Conservation (phyloP, 2,888 invertebrate species). For the Cryptus viduatorius region DNA sequence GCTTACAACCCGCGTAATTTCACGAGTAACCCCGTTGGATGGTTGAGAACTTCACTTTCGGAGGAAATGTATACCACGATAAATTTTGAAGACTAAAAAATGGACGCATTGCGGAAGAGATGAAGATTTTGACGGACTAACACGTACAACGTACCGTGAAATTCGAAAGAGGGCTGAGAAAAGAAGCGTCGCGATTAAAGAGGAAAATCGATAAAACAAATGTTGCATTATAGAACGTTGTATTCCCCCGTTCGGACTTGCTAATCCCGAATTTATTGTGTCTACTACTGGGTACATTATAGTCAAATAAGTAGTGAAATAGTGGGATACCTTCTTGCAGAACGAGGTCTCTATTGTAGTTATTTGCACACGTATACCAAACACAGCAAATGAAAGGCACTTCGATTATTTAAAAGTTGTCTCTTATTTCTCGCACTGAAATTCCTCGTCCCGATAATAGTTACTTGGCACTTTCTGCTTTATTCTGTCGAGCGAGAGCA, state of each 20-base stretch:
- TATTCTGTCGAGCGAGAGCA: neutral
- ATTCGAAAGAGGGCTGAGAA: neutral
- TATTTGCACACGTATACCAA: neutral
- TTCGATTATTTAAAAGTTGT: neutral
- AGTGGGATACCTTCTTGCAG: neutral
- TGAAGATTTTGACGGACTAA: neutral
- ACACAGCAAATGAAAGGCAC: neutral
- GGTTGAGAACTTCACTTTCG: neutral
- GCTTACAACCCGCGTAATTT: constrained; percentile 14
- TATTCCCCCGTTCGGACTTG: neutral
- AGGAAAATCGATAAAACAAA: neutral
- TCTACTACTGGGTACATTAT: neutral
- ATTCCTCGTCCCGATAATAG: constrained; percentile 3
- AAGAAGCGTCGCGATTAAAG: neutral
- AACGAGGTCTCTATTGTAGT: neutral
- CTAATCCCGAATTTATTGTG: constrained; percentile 15
- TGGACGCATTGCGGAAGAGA: neutral
- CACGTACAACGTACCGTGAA: neutral
- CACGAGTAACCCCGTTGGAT: neutral
- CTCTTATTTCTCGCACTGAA: neutral
- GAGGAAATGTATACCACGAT: neutral
- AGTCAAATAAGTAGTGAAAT: neutral
- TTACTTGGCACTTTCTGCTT: neutral
- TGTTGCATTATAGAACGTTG: neutral
- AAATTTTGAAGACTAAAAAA: neutral